Percentiles rank a stretch among this genome's conserved stretches.
Evolutionary conservation across 2,797 vertebrate genomes (phyloP).

Genomic region (Percopsis omiscomaycus): DNA sequence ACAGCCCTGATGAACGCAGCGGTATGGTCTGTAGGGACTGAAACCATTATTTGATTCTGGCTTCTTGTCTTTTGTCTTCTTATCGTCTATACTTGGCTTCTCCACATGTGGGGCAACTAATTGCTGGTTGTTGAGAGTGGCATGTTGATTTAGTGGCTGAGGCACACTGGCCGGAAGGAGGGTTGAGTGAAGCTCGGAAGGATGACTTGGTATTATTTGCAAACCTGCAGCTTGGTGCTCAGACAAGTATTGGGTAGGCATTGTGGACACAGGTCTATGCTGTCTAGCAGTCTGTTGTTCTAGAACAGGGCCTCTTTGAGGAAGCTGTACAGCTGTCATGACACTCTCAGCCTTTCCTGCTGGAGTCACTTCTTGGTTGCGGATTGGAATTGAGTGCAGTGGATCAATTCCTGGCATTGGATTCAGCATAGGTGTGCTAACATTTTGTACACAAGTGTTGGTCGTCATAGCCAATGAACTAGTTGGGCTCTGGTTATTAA

Average conservation of each 20-base stretch:
- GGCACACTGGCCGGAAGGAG: conserved; percentile 4
- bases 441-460: too few species aligned
- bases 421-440: too few species aligned
- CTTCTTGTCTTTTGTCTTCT: conserved; percentile 82
- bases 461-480: conserved; percentile 15
- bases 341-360: conserved; percentile 25
- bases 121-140: conserved; percentile 21
- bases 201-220: conserved; percentile 15
- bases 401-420: conserved; percentile 39
- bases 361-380: conserved; percentile 26
- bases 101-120: conserved; percentile 30
- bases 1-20: conserved; percentile 94
- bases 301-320: conserved; percentile 15
- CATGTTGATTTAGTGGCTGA: background rate
- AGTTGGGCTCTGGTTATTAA: conserved; percentile 17
- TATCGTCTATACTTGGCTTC: conserved; percentile 48
- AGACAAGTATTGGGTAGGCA: conserved; percentile 21
- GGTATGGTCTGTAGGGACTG: conserved; percentile 89
- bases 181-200: conserved; percentile 23
- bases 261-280: conserved; percentile 15
- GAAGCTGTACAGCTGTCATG: conserved; percentile 1
- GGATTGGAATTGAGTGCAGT: conserved; percentile 30
- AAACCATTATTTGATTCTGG: conserved; percentile 65
- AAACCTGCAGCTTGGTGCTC: conserved; percentile 17
- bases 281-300: conserved; percentile 34